phyloP scores from a whole-genome alignment of 2,113 vertebrate species.

The Pipra filicauda region DNA sequence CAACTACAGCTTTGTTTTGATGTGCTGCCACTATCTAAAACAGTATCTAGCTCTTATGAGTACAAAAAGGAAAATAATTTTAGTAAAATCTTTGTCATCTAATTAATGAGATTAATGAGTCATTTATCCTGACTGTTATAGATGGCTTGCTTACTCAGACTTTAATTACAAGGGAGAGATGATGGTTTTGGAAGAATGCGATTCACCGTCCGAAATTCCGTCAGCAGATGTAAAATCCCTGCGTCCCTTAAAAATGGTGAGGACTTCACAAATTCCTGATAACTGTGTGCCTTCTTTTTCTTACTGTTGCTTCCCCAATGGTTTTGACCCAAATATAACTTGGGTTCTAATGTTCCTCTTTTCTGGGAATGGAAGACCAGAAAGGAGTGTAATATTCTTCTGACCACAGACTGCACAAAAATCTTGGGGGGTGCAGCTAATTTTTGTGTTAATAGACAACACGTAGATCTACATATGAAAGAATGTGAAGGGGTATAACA shows the following conservation, averaged over 20 bases:
- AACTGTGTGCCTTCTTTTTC: background rate
- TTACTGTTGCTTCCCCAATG: background rate
- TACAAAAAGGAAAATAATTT: background rate
- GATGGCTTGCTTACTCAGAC: slow-evolving; percentile 85
- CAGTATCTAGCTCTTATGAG: background rate
- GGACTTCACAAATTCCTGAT: background rate
- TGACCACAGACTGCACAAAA: background rate
- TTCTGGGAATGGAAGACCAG: background rate
- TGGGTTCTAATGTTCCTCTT: background rate
- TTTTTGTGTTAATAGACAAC: background rate
- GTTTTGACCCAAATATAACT: background rate
- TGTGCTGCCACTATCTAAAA: background rate
- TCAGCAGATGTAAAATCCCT: slow-evolving; percentile 78
- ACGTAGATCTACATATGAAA: background rate
- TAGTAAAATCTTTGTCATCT: background rate
- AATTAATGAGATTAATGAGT: background rate
- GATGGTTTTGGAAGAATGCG: slow-evolving; percentile 75
- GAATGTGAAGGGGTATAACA: background rate
- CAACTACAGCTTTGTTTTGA: background rate
- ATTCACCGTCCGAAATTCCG: slow-evolving; percentile 65
- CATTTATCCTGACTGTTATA: slow-evolving; percentile 54
- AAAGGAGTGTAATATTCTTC: background rate
- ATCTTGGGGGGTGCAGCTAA: background rate
- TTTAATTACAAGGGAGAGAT: slow-evolving; percentile 80
- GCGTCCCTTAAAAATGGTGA: slow-evolving; percentile 83